Evolutionary conservation across 1,140 invertebrate genomes (phyloP).

Genomic region (Oncopodura yosiiana): DNA sequence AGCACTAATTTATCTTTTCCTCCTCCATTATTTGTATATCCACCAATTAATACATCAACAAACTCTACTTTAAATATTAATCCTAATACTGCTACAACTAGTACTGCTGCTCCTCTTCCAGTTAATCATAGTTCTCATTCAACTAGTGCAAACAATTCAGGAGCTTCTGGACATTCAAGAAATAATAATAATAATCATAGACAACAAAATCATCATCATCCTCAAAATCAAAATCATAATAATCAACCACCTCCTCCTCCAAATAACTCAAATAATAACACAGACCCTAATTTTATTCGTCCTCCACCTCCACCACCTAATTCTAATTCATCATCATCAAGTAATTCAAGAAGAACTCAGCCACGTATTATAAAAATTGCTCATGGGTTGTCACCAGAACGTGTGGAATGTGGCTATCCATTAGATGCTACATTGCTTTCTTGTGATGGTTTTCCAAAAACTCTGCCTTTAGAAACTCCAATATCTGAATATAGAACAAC

Average conservation of each 20-base stretch:
- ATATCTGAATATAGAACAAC: too few species aligned
- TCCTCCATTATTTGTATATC: background rate
- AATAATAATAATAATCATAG: slow-evolving; percentile 5
- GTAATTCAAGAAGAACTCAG: too few species aligned
- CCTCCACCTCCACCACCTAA: too few species aligned
- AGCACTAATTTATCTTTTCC: background rate
- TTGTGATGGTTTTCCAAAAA: too few species aligned
- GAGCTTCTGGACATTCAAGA: background rate
- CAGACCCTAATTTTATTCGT: too few species aligned
- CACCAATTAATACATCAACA: background rate
- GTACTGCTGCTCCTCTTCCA: background rate
- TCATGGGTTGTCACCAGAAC: too few species aligned
- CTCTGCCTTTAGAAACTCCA: too few species aligned
- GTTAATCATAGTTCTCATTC: background rate
- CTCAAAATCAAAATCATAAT: background rate
- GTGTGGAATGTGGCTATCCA: too few species aligned
- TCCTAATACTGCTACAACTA: background rate
- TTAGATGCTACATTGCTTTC: too few species aligned
- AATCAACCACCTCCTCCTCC: background rate
- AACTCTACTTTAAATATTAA: background rate
- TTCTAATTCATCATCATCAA: too few species aligned
- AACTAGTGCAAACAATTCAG: background rate
- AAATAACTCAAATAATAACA: too few species aligned
- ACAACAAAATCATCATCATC: background rate
- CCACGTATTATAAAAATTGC: too few species aligned